Percentiles rank a stretch among this genome's conserved stretches.
phyloP scores from a whole-genome alignment of 35 echinoderm and acorn worm species.

The Anneissia japonica region DNA sequence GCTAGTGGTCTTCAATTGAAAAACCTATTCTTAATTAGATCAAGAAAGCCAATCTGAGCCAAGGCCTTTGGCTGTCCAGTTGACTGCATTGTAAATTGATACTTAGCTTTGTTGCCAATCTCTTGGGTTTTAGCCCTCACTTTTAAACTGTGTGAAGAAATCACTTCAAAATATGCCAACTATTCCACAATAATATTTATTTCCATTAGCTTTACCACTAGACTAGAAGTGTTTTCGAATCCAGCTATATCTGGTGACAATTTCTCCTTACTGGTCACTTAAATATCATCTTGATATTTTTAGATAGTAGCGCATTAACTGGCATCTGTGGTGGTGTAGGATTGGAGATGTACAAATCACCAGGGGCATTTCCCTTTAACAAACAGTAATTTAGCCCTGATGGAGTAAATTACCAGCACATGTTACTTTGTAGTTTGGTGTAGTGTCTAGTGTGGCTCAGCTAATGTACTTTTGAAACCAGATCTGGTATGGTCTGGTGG shows the following conservation, averaged over 20 bases:
- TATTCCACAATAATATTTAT: neutral
- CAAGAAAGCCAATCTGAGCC: neutral
- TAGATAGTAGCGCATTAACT: neutral
- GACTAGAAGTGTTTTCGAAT: neutral
- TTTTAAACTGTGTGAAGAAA: neutral
- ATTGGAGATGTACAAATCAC: neutral
- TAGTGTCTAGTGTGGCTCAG: neutral
- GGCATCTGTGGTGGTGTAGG: neutral
- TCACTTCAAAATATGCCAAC: neutral
- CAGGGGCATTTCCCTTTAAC: neutral
- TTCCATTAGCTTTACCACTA: neutral
- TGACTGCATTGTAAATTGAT: neutral
- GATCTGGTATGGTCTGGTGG: neutral
- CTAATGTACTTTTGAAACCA: neutral
- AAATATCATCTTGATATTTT: neutral
- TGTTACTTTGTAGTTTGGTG: neutral
- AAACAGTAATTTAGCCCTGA: slow-evolving; percentile 1
- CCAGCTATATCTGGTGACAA: neutral
- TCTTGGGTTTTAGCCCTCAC: neutral
- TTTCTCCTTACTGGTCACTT: neutral
- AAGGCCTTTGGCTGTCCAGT: neutral
- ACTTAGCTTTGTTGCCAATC: neutral
- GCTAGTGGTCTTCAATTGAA: neutral
- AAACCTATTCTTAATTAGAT: neutral
- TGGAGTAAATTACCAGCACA: neutral